phyloP scores from a whole-genome alignment of 2,113 vertebrate genomes.

The Hystrix brachyura region DNA sequence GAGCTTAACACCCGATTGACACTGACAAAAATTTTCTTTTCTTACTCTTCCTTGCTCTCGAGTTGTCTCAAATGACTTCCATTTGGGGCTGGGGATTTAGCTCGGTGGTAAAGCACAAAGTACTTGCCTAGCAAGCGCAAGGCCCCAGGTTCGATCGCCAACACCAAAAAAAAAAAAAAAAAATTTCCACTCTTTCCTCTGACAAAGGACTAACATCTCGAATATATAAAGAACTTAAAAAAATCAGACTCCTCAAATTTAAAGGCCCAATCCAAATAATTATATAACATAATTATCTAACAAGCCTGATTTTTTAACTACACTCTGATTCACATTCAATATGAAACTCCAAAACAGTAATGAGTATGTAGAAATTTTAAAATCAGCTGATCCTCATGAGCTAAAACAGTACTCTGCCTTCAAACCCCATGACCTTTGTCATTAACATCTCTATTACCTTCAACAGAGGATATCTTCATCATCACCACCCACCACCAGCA shows the following conservation, averaged over 20 bases:
- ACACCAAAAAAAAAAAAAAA: too few species aligned
- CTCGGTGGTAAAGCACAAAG: too few species aligned
- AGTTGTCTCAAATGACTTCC: slow-evolving; percentile 26
- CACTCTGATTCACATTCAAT: background rate
- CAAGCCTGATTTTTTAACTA: slow-evolving; percentile 47
- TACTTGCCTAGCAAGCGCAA: too few species aligned
- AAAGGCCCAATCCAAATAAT: too few species aligned
- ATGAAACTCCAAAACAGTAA: background rate
- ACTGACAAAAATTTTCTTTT: background rate
- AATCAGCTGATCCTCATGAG: background rate
- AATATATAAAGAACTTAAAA: too few species aligned
- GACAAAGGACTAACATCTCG: too few species aligned
- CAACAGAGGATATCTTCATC: background rate
- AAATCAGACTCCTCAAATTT: too few species aligned
- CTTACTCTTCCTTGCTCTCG: slow-evolving; percentile 20
- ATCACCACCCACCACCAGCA: background rate
- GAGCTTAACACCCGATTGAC: background rate
- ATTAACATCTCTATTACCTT: background rate
- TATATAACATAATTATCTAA: slow-evolving; percentile 46
- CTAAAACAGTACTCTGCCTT: background rate
- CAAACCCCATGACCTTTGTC: slow-evolving; percentile 19
- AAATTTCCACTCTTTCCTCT: too few species aligned
- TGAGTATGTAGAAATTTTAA: slow-evolving; percentile 1
- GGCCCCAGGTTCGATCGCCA: too few species aligned
- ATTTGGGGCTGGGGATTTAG: too few species aligned